Base-by-base conservation (phyloP, 92 coral and sea anemone species). In the Siderastrea radians region DNA sequence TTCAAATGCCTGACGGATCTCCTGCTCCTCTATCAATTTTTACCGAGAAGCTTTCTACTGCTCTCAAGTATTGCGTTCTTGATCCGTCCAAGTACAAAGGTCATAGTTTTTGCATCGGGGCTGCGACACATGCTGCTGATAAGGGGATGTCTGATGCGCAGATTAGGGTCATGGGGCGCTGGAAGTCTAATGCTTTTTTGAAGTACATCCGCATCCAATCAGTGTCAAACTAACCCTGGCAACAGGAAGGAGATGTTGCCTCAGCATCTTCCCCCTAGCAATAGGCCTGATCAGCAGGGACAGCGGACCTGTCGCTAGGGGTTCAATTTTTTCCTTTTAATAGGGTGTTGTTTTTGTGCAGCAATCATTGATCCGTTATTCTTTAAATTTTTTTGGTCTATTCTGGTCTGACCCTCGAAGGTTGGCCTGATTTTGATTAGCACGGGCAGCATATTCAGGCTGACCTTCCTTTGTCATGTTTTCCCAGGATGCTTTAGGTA, bases 51-150 rank as follows among this genome's bases (percentile, higher is more conserved):
- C 90, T 84, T 16, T 50, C 85, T 10, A n/a, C 46, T 19, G 89
- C 77, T 12, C 58, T 84, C 51, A 77, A 77, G 68, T 76, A 57
- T 66, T 75, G 92, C 58, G 85, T 86, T 13, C 81, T 84, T 3
- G 89, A 90, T 54, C 85, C 86, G 38, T 13, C 49, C n/a, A 73
- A 73, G 15, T 90, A 90, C 54, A 84, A 88, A 64, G 82, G 88
- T 16, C 92, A 88, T 6, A 82, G 88, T 19, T 88, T 83, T 74
- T 26, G 89, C 59, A 89, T 89, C 52, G 89, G 92, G 44, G 89
- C 89, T 49, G 85, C 89, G 38, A 75, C 89, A 4, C 87, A 86
- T 81, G 90, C 93, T 71, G 90, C 93, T 55, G 86, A 90, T 50
- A 61, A 60, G 70, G 93, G 93, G 49, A 49, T 90, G 93, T 77